phyloP scores from a whole-genome alignment of 2,113 vertebrate genomes.

The Cromileptes altivelis region DNA sequence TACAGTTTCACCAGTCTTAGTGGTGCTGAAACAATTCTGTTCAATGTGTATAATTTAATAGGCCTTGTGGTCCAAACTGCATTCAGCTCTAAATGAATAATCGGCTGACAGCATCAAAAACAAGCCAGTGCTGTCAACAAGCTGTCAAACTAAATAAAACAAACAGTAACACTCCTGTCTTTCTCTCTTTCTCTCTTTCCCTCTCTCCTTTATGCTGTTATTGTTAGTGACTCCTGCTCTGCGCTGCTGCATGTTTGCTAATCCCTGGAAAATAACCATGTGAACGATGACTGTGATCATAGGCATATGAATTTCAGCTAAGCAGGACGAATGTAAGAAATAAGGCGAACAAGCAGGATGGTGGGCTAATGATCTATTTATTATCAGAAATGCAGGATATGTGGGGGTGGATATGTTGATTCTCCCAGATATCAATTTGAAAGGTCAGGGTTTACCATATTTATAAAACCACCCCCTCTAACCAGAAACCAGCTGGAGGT shows the following conservation, averaged over 20 bases:
- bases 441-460: constrained; percentile 13
- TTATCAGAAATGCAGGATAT: constrained; percentile 4
- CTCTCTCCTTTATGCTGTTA: constrained; percentile 17
- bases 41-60: constrained; percentile 77
- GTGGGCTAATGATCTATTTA: constrained; percentile 41
- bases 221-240: constrained; percentile 53
- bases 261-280: constrained; percentile 28
- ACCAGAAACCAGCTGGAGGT: constrained; percentile 36
- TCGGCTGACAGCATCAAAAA: constrained; percentile 72
- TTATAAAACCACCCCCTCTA: constrained; percentile 4
- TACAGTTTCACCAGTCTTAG: constrained; percentile 39
- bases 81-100: constrained; percentile 78
- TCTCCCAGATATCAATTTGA: constrained; percentile 12
- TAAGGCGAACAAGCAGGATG: constrained; percentile 4
- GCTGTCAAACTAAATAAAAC: constrained; percentile 75
- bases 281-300: constrained; percentile 36
- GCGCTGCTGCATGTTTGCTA: constrained; percentile 10
- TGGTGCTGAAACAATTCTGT: constrained; percentile 58
- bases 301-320: constrained; percentile 23
- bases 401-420: background rate
- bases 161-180: constrained; percentile 51
- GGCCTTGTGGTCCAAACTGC: constrained; percentile 72
- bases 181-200: background rate
- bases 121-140: constrained; percentile 71
- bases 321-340: background rate